A percentile compares a stretch with the other conserved stretches of the same genome.
Evolutionary conservation across 1,140 invertebrate species (phyloP).

Genomic region (Drosophila persimilis): DNA sequence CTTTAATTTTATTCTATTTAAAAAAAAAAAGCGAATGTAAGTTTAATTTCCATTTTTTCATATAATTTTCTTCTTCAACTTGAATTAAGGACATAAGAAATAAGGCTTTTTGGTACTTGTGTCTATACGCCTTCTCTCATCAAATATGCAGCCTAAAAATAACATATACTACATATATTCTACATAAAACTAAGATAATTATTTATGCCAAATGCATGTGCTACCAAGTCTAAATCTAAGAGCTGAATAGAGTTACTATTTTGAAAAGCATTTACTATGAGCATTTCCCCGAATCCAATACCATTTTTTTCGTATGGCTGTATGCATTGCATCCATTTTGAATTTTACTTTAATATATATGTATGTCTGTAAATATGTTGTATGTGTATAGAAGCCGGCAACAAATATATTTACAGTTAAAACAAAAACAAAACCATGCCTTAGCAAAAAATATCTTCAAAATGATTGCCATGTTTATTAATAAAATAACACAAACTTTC

Average conservation of each 20-base stretch:
- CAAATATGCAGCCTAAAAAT: slow-evolving; percentile 20
- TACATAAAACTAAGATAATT: slow-evolving; percentile 48
- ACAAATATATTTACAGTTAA: slow-evolving; percentile 67
- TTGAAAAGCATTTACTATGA: slow-evolving; percentile 27
- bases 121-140: slow-evolving; percentile 52
- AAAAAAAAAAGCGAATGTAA: slow-evolving; percentile 28
- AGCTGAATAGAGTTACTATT: slow-evolving; percentile 43
- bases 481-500: slow-evolving; percentile 59
- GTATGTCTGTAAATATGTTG: slow-evolving; percentile 63
- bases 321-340: slow-evolving; percentile 56
- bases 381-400: slow-evolving; percentile 58
- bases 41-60: slow-evolving; percentile 15
- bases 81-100: slow-evolving; percentile 4
- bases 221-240: slow-evolving; percentile 31
- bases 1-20: neutral
- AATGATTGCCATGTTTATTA: slow-evolving; percentile 51
- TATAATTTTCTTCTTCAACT: slow-evolving; percentile 16
- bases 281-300: slow-evolving; percentile 9
- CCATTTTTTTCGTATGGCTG: slow-evolving; percentile 35
- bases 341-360: slow-evolving; percentile 17
- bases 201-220: slow-evolving; percentile 53
- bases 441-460: slow-evolving; percentile 20
- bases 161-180: too few relatives aligned
- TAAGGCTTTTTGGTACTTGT: slow-evolving; percentile 54
- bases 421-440: slow-evolving; percentile 2